Evolutionary conservation across 1,140 invertebrate species (phyloP).

Genomic region (Brachionus rubens): DNA sequence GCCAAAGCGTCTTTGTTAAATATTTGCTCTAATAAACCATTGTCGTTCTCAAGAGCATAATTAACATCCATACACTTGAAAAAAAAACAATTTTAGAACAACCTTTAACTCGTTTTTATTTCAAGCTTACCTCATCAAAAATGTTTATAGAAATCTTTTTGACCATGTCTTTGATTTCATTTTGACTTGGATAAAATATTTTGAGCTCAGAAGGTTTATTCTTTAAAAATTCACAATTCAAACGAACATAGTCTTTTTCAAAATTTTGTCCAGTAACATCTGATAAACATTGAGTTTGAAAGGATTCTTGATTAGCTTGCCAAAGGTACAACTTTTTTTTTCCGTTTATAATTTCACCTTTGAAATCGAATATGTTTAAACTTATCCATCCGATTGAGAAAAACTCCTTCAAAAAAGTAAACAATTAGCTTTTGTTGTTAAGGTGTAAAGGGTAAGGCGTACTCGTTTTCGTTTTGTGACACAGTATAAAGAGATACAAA

Average conservation of each 20-base stretch:
- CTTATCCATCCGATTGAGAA: conserved; percentile 89
- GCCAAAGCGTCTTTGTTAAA: conserved; percentile 62
- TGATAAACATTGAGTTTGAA: neutral
- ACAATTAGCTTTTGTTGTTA: neutral
- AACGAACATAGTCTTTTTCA: neutral
- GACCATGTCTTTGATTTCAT: neutral
- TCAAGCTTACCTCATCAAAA: neutral
- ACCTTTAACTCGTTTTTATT: neutral
- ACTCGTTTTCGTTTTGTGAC: conserved; percentile 8
- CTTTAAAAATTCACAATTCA: conserved; percentile 1
- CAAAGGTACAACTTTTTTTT: conserved; percentile 84
- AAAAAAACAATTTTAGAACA: neutral
- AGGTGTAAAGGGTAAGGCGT: neutral
- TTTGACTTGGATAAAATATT: neutral
- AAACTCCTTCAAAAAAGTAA: conserved; percentile 62
- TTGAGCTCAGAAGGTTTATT: neutral
- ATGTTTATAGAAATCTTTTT: neutral
- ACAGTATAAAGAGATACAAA: conserved; percentile 50
- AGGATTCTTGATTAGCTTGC: conserved; percentile 65
- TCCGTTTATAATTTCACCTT: conserved; percentile 75
- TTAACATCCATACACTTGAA: conserved; percentile 16
- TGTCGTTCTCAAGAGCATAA: conserved; percentile 35
- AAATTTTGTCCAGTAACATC: conserved; percentile 1
- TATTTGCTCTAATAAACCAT: neutral
- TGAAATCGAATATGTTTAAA: conserved; percentile 88